These are phyloP conservation scores for Melanerpes formicivorus DNA, from an alignment of 2,113 vertebrate species.

Conservation along the genomic window DNA sequence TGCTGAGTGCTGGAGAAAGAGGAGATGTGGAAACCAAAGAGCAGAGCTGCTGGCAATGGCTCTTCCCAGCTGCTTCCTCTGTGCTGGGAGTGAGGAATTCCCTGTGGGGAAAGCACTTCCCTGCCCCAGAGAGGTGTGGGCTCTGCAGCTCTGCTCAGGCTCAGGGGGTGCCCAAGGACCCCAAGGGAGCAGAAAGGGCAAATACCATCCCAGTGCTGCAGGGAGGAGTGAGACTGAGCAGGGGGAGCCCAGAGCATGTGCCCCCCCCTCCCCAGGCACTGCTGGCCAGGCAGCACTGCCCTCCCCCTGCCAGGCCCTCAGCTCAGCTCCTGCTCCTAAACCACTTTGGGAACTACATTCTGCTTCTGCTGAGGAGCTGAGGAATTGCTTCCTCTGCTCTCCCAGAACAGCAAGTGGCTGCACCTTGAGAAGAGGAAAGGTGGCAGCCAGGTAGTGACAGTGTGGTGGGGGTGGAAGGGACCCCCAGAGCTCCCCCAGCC, in stretches of 20 bases:
- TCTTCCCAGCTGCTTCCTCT: background rate
- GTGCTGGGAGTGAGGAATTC: fast-evolving
- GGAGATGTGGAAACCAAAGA: background rate
- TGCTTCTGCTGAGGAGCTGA: background rate
- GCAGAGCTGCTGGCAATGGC: background rate
- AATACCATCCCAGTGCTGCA: fast-evolving
- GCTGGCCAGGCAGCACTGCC: background rate
- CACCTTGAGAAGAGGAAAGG: too few relatives aligned
- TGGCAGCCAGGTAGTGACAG: too few relatives aligned
- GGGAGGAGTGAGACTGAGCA: background rate
- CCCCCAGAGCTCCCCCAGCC: background rate
- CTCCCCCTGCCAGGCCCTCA: background rate
- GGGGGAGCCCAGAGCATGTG: background rate
- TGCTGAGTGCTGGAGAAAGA: fast-evolving
- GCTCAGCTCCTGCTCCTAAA: background rate
- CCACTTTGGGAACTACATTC: background rate
- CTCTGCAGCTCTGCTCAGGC: too few relatives aligned
- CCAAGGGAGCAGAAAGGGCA: background rate
- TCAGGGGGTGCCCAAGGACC: background rate
- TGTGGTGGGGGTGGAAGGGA: too few relatives aligned
- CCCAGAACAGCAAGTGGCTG: too few relatives aligned
- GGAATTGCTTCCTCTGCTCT: background rate
- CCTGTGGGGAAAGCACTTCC: background rate
- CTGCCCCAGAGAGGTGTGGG: too few relatives aligned
- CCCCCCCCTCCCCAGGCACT: fast-evolving